Evolutionary conservation across 2,113 vertebrate genomes (phyloP).

Genomic region (Syngnathus typhle): DNA sequence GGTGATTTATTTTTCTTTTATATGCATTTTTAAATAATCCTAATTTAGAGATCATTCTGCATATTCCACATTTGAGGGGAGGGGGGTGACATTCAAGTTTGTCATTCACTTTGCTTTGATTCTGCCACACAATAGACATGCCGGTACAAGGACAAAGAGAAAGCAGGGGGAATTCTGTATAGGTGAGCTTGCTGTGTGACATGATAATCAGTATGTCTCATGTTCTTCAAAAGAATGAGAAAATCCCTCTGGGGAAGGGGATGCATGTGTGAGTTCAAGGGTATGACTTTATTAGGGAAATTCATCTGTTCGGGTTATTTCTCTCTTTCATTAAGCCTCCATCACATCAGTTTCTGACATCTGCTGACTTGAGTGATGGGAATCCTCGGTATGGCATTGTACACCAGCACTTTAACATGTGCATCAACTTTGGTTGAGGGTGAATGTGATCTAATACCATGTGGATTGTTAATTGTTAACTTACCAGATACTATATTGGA

Average conservation of each 20-base stretch:
- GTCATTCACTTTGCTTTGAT: background rate
- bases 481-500: background rate
- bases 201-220: conserved; percentile 38
- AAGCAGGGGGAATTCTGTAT: background rate
- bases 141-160: conserved; percentile 12
- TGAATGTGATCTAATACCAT: background rate
- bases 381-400: conserved; percentile 28
- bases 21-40: no score
- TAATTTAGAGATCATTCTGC: background rate
- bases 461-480: background rate
- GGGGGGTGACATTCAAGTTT: background rate
- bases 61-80: background rate
- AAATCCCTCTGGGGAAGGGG: conserved; percentile 24
- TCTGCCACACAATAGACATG: background rate
- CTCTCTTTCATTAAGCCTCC: conserved; percentile 8
- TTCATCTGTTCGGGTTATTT: conserved; percentile 18
- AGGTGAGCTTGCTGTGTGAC: conserved; percentile 30
- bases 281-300: conserved; percentile 37
- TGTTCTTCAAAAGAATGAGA: conserved; percentile 41
- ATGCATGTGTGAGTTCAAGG: conserved; percentile 37
- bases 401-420: background rate
- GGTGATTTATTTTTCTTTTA: no score
- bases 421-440: background rate
- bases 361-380: conserved; percentile 32
- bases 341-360: background rate